These are phyloP conservation scores for Kryphioiulus occultus DNA, from an alignment of 2,888 invertebrate species.

Conservation along the genomic window DNA sequence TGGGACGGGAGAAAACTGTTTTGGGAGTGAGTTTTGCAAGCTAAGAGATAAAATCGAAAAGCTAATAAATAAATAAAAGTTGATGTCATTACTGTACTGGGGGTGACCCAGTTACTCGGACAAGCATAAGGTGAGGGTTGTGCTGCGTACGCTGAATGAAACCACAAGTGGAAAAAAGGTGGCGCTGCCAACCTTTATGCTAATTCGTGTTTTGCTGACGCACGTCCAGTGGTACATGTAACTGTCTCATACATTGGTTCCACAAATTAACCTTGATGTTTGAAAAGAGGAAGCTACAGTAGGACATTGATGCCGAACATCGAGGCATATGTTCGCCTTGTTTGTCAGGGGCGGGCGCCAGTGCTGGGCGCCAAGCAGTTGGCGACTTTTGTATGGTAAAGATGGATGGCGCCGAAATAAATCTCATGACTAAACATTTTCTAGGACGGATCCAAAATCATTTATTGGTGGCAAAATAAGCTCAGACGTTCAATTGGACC, in stretches of 20 bases:
- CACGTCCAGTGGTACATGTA: neutral
- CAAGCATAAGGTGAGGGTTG: neutral
- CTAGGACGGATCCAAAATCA: neutral
- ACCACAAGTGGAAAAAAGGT: neutral
- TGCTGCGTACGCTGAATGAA: neutral
- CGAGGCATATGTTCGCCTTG: neutral
- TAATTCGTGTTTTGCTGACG: neutral
- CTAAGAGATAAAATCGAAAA: conserved; percentile 3
- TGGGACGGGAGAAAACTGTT: neutral
- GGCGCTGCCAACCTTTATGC: neutral
- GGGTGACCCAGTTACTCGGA: neutral
- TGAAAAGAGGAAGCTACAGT: neutral
- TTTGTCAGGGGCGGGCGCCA: conserved; percentile 16
- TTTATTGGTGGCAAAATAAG: neutral
- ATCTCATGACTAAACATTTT: conserved; percentile 22
- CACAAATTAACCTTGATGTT: neutral
- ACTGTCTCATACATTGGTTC: neutral
- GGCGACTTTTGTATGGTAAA: conserved; percentile 7
- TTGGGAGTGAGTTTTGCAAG: neutral
- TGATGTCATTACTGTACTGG: neutral
- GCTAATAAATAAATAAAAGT: neutral
- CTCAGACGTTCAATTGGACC: too few relatives aligned
- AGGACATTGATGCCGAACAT: neutral
- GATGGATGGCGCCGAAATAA: conserved; percentile 11
- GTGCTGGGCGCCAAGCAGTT: neutral